Percentiles rank a stretch among this genome's conserved stretches.
These are phyloP conservation scores for Lophotriccus pileatus DNA, from an alignment of 2,797 vertebrate species.

Conservation along the genomic window DNA sequence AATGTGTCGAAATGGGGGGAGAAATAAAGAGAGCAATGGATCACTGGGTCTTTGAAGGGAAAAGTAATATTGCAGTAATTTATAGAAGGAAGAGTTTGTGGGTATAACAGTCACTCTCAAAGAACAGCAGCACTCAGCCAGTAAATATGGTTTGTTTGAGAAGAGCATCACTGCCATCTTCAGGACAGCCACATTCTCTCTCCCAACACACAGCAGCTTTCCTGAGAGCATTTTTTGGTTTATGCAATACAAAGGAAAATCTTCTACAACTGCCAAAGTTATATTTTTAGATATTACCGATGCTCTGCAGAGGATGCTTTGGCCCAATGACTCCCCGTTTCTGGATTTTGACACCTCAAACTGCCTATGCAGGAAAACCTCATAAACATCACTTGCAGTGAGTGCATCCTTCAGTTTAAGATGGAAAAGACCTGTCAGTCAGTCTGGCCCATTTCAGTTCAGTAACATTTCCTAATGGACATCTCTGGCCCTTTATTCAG, in stretches of 20 bases:
- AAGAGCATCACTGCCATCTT: conserved; percentile 64
- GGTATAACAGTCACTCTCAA: conserved; percentile 9
- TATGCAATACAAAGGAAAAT: background rate
- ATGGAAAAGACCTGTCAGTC: background rate
- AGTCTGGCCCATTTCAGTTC: background rate
- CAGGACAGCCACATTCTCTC: background rate
- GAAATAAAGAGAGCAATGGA: conserved; percentile 57
- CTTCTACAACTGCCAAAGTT: background rate
- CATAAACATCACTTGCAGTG: background rate
- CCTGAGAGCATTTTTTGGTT: background rate
- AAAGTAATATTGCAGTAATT: conserved; percentile 55
- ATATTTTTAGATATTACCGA: background rate
- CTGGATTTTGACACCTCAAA: background rate
- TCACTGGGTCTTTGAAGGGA: conserved; percentile 51
- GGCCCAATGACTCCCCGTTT: background rate
- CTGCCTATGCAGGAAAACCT: background rate
- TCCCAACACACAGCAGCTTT: background rate
- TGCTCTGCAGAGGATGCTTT: background rate
- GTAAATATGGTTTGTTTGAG: background rate
- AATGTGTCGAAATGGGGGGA: conserved; percentile 33
- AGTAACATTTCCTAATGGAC: background rate
- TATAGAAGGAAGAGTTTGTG: conserved; percentile 32
- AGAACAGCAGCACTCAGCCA: background rate
- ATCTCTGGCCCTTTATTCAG: background rate
- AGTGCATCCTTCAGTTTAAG: background rate